Base-by-base conservation (phyloP, 1,140 invertebrate genomes). In the Sinonovacula constricta region DNA sequence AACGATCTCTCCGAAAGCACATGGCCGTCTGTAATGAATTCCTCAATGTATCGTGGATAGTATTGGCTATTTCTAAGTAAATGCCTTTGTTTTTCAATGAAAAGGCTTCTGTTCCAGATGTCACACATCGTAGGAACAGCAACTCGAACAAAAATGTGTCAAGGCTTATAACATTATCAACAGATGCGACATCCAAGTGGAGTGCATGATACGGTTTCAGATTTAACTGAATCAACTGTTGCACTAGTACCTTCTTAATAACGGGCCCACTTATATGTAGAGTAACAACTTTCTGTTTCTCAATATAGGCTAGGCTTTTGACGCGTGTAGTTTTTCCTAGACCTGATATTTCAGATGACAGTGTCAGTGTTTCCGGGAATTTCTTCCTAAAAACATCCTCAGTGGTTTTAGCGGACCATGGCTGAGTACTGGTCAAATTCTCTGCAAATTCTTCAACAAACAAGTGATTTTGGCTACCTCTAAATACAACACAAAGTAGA, bases 111-210 rank as follows among this genome's bases (percentile, higher is more conserved):
- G 65, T 72, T 7, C 80, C 80, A 49, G 51, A 18, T 14, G 71
- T 66, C 12, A 79, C 65, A 62, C 34, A 71, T 28, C 54, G 60
- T 18, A 82, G n/a, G 3, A 84, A 60, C 49, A 84, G 39, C 14
- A 82, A 28, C 30, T 84, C 72, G 80, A 84, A 84, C 0, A 84
- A 31, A 54, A 82, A 76, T n/a, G 53, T 30, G 54, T 84, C 83
- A 10, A 84, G 49, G 12, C 65, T 60, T 22, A 24, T 14, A 34
- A 78, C 57, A 28, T 82, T 53, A 69, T 75, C 49, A 4, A 79
- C 45, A 33, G 30, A 18, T 14, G 74, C 77, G 49, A 84, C 51
- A 76, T 84, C 81, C 18, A 84, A 59, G 49, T 84, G 83, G 3
- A 84, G 53, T 28, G 65, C 30, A 68, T 68, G 69, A 33, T 54